Evolutionary conservation across 2,113 vertebrate genomes (phyloP).

Genomic region (Hipposideros armiger): DNA sequence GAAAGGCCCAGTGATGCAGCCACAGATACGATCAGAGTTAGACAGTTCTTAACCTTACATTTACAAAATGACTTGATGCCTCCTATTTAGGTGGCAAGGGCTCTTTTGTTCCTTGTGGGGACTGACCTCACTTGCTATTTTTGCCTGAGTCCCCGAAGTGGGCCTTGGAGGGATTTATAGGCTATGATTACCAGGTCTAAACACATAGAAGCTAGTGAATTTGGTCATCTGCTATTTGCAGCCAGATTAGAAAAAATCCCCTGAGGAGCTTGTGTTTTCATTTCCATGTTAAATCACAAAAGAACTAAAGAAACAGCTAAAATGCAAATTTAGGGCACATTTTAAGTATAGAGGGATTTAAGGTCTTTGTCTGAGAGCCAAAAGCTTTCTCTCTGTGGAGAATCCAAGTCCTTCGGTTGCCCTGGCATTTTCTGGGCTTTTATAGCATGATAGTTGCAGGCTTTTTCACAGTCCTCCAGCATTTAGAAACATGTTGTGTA

Average conservation of each 20-base stretch:
- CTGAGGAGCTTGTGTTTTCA: constrained; percentile 22
- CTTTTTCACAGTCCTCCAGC: not conserved
- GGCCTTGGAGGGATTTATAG: constrained; percentile 34
- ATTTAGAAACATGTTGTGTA: not conserved
- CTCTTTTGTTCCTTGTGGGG: not conserved
- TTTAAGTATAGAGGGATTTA: not conserved
- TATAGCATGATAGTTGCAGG: not conserved
- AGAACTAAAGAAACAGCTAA: not conserved
- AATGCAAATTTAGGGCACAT: constrained; percentile 53
- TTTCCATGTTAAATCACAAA: constrained; percentile 67
- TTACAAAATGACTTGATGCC: not conserved
- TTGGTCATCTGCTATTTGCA: constrained; percentile 67
- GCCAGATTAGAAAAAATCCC: constrained; percentile 73
- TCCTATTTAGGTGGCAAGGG: not conserved
- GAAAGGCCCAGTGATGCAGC: not conserved
- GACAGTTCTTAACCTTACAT: not conserved
- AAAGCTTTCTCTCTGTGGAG: not conserved
- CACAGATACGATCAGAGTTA: not conserved
- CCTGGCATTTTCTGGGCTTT: not conserved
- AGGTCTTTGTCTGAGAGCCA: constrained; percentile 49
- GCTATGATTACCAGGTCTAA: not conserved
- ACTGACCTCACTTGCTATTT: constrained; percentile 65
- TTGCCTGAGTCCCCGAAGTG: not conserved
- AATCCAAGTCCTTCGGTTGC: not conserved
- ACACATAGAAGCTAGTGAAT: not conserved